phyloP scores from a whole-genome alignment of 35 echinoderm and acorn worm genomes.

The Eucidaris tribuloides region DNA sequence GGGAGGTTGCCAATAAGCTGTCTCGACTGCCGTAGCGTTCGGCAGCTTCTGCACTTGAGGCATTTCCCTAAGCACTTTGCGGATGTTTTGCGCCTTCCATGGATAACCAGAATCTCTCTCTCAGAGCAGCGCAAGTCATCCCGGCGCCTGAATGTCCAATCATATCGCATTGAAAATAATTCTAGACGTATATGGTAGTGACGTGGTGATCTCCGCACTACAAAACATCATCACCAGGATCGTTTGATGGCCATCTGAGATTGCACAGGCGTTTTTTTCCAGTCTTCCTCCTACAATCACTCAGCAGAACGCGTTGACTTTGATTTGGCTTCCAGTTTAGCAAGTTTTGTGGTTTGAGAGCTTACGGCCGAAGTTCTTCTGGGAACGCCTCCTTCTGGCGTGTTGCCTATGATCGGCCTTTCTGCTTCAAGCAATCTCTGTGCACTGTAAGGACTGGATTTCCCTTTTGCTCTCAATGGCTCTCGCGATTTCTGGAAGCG shows the following conservation, averaged over 20 bases:
- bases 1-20: constrained; percentile 62
- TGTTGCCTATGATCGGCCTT: not conserved
- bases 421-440: constrained; percentile 24
- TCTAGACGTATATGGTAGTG: constrained; percentile 22
- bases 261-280: not conserved
- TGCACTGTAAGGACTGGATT: not conserved
- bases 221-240: constrained; percentile 31
- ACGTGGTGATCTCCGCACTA: constrained; percentile 32
- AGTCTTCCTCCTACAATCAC: constrained; percentile 49
- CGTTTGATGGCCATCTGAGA: constrained; percentile 25
- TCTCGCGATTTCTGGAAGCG: not conserved
- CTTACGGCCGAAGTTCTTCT: not conserved
- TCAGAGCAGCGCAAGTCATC: constrained; percentile 31
- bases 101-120: constrained; percentile 48
- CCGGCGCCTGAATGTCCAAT: constrained; percentile 38
- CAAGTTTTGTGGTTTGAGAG: not conserved
- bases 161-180: not conserved
- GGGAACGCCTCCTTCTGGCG: not conserved
- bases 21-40: constrained; percentile 15
- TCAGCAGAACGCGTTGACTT: constrained; percentile 13
- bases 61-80: constrained; percentile 37
- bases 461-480: too few species aligned
- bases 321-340: constrained; percentile 25
- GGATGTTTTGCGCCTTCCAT: constrained; percentile 12
- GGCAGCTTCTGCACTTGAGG: constrained; percentile 32